Base-by-base conservation (phyloP, 2,888 invertebrate species). In the Charanyca ferruginea region DNA sequence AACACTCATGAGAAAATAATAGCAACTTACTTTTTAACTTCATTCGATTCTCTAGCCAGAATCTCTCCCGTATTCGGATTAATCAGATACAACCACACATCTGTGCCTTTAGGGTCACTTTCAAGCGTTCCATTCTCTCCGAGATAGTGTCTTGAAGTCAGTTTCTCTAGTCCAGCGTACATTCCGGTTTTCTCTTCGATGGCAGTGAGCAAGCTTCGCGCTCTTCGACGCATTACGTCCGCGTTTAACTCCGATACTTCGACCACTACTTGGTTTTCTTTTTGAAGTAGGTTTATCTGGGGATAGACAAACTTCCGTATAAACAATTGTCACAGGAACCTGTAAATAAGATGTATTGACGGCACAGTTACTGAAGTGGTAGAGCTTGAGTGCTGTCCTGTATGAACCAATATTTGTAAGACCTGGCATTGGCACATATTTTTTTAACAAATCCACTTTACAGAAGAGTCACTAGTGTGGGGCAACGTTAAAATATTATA, bases 51-150 rank as follows among this genome's bases (percentile, higher is more conserved):
- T 52, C 98, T 96, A 0, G 96, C 94, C 44, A 98, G 90, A 77
- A 98, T 97, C 55, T 94, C 94, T 73, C 98, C 98, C 0, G 97
- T 97, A 59, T 95, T 96, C 0, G 98, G 98, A 92, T 98, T 98
- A 3, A 98, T 95, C 0, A 97, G 96, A 84, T 98, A 98, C 89
- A 99, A 97, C 98, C 98, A 98, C 7, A 98, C 96, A 83, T 98
- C 98, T 0, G 98, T 98, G 8, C 98, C 98, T 7, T 96, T 96
- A 0, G 96, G 94, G 87, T 98, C 97, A 66, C 96, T 97, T 80
- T 97, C 97, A 22, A 98, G 90, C 0, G 98, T 97, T 5, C 97
- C 97, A 87, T 98, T 98, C 55, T 96, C 97, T 13, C 97, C 97
- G 11, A 97, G 88, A 78, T 96, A 97, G 86, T 98, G 97, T 60